phyloP scores from a whole-genome alignment of 2,888 invertebrate genomes.

The Leucania comma region DNA sequence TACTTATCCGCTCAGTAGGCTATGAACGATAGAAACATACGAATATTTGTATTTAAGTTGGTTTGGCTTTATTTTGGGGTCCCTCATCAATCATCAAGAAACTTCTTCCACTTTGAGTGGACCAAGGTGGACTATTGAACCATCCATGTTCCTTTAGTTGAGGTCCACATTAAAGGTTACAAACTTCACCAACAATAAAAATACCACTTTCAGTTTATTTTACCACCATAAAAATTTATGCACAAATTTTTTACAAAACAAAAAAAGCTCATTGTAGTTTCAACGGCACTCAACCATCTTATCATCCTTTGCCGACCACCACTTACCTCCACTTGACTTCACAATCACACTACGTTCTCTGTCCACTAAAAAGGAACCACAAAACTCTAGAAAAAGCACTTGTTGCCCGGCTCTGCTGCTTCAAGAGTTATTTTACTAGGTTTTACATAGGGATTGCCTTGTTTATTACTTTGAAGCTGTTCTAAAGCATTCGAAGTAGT shows the following conservation, averaged over 20 bases:
- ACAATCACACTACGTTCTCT: slow-evolving; percentile 43
- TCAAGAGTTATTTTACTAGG: slow-evolving; percentile 49
- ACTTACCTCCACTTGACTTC: slow-evolving; percentile 27
- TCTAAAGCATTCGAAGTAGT: slow-evolving; percentile 45
- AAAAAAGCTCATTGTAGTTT: not conserved
- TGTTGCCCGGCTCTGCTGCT: slow-evolving; percentile 58
- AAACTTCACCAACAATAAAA: no score
- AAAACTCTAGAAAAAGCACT: slow-evolving; percentile 52
- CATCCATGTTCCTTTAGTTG: no score
- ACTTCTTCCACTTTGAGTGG: no score
- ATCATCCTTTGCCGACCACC: slow-evolving; percentile 43
- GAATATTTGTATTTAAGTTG: no score
- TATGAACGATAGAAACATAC: no score
- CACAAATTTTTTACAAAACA: not conserved
- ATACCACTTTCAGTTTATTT: not conserved
- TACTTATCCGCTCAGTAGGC: no score
- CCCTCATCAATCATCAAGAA: no score
- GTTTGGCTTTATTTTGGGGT: no score
- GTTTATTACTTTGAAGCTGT: slow-evolving; percentile 59
- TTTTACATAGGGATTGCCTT: slow-evolving; percentile 57
- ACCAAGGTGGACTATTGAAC: no score
- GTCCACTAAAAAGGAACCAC: slow-evolving; percentile 50
- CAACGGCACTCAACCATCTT: slow-evolving; percentile 9
- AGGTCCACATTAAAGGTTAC: no score
- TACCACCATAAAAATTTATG: not conserved